A percentile compares a stretch with the other conserved stretches of the same genome.
phyloP scores from a whole-genome alignment of 2,113 vertebrate species.

The Spheniscus mendiculus region DNA sequence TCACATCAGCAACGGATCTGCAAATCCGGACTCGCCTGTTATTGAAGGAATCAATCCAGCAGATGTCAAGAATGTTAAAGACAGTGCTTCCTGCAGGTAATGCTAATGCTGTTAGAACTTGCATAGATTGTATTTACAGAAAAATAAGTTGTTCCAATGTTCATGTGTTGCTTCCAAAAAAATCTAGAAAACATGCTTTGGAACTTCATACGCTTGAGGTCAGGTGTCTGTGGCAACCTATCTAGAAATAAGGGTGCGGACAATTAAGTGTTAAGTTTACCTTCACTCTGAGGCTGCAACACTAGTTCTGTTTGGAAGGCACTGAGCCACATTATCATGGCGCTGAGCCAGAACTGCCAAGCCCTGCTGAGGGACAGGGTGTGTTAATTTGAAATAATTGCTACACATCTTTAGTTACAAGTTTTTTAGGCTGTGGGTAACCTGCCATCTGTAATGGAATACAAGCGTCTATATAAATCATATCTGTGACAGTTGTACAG shows the following conservation, averaged over 20 bases:
- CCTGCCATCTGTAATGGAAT: neutral
- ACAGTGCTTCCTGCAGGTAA: conserved; percentile 81
- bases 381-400: neutral
- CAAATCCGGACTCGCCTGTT: conserved; percentile 84
- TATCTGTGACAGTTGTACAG: neutral
- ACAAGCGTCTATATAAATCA: neutral
- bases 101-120: neutral
- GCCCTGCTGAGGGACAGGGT: neutral
- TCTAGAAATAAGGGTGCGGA: neutral
- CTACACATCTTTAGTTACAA: neutral
- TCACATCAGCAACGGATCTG: conserved; percentile 88
- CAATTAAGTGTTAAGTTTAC: neutral
- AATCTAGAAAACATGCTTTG: neutral
- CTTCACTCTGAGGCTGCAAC: neutral
- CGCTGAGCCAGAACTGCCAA: neutral
- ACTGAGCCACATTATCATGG: neutral
- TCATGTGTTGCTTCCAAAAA: neutral
- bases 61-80: conserved; percentile 75
- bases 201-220: neutral
- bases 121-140: neutral
- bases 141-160: neutral
- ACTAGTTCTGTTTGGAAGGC: neutral
- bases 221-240: neutral
- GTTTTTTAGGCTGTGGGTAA: neutral
- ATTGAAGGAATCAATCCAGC: conserved; percentile 74